phyloP scores from a whole-genome alignment of 2,888 invertebrate species.

The Aphrophora alni region DNA sequence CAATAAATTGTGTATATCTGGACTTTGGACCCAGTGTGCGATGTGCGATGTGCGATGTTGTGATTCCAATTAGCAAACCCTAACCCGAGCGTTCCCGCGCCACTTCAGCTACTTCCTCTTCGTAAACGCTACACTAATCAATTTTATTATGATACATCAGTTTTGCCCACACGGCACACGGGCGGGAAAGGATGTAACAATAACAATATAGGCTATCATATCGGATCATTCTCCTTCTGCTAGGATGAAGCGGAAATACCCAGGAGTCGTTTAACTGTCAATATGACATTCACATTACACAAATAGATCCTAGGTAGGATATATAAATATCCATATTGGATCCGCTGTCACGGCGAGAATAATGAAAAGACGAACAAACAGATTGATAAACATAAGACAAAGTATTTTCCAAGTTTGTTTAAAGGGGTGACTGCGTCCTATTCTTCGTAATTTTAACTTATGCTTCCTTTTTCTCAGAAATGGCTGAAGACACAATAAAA shows the following conservation, averaged over 20 bases:
- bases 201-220: background rate
- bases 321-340: background rate
- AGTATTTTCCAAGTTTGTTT: no score
- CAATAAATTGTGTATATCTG: no score
- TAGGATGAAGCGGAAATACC: background rate
- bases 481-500: no score
- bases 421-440: no score
- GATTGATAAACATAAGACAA: no score
- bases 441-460: no score
- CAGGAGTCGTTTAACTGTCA: background rate
- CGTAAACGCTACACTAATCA: slow-evolving; percentile 2
- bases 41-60: background rate
- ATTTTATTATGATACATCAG: slow-evolving; percentile 9
- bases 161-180: slow-evolving; percentile 7
- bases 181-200: slow-evolving; percentile 9
- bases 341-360: no score
- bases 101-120: background rate
- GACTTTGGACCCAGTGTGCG: no score
- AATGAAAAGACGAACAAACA: no score
- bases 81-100: background rate
- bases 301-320: background rate
- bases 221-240: background rate
- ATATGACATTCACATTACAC: background rate
- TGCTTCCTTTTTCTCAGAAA: no score
- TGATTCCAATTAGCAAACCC: background rate